phyloP scores from a whole-genome alignment of 2,113 vertebrate genomes.

The Dicentrarchus labrax region DNA sequence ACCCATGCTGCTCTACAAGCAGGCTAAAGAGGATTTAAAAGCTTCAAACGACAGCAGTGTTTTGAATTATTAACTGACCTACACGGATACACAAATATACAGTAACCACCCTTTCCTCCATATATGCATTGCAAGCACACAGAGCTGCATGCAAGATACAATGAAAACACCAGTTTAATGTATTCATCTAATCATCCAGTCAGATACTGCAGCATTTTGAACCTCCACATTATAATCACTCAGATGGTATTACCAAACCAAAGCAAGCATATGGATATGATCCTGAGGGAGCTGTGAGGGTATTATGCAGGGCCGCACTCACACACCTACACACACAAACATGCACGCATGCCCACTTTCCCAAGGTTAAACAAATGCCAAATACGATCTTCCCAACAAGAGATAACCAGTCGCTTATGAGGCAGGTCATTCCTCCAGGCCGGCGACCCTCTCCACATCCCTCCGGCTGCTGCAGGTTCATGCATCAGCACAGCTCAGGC shows the following conservation, averaged over 20 bases:
- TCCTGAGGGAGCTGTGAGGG: constrained; percentile 70
- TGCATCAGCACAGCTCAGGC: constrained; percentile 52
- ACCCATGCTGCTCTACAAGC: constrained; percentile 36
- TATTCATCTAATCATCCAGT: constrained; percentile 72
- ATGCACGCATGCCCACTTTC: constrained; percentile 45
- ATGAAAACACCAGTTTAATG: constrained; percentile 59
- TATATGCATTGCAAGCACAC: constrained; percentile 24
- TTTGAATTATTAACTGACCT: constrained; percentile 74
- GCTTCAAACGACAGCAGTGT: constrained; percentile 56
- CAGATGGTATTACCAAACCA: constrained; percentile 74
- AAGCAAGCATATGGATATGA: constrained; percentile 77
- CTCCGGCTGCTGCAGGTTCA: constrained; percentile 58
- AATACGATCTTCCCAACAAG: constrained; percentile 66
- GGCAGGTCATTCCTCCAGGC: constrained; percentile 68
- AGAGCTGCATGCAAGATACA: constrained; percentile 32
- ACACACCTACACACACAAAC: constrained; percentile 19
- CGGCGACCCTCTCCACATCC: constrained; percentile 54
- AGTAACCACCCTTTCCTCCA: background rate
- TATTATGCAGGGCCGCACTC: constrained; percentile 63
- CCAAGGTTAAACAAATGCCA: constrained; percentile 83
- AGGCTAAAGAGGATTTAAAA: constrained; percentile 54
- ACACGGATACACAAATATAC: constrained; percentile 49
- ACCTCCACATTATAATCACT: constrained; percentile 69
- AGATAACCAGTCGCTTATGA: constrained; percentile 74
- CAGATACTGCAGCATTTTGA: constrained; percentile 71